Evolutionary conservation across 2,113 vertebrate genomes (phyloP), one percentile per base, ranked within the genome.

Genomic region (Malurus elegans): DNA sequence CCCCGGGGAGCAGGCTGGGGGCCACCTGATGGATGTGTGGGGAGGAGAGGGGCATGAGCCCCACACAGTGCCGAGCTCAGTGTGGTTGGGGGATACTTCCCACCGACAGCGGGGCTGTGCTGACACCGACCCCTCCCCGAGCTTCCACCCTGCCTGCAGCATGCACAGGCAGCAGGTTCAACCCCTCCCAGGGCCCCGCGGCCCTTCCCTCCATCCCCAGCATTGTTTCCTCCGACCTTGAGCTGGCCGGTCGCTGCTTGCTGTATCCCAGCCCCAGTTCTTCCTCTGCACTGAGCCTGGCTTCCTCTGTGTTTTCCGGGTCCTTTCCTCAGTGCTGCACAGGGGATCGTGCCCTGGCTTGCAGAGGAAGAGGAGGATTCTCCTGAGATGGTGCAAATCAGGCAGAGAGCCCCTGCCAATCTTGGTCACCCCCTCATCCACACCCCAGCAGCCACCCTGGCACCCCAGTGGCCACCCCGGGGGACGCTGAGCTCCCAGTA

Each of bases 291-390:
- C 44, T 0, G 5, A 92, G 74, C 40, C 14, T 0, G 0, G 62
- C 80, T 96, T 96, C 95, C 95, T 92, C 79, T 79, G 56, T 56
- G 73, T 69, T 89, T 96, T 96, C 93, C 48, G 7, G 65, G 56
- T 81, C 73, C 44, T 62, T 74, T 88, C 74, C 89, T 80, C 84
- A 21, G 38, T 0, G 0, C 42, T 3, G 2, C 44, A 2, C 5
- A 8, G 60, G 56, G 50, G 45, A 45, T 25, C 0, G 0, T 32
- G 34, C 38, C 56, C 18, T 29, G 56, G 19, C 60, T 69, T 12
- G 45, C 45, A 61, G 83, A 70, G 78, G 82, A 93, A 60, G 73
- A 74, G 44, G 28, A 78, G n/a, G 38, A 87, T 88, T 72, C 79
- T 91, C 53, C 71, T 51, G 34, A 25, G 38, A 44, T 54, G 79